Percentiles rank a stretch among this genome's conserved stretches.
Evolutionary conservation across 2,888 invertebrate genomes (phyloP).

Genomic region (Dryocosmus kuriphilus): DNA sequence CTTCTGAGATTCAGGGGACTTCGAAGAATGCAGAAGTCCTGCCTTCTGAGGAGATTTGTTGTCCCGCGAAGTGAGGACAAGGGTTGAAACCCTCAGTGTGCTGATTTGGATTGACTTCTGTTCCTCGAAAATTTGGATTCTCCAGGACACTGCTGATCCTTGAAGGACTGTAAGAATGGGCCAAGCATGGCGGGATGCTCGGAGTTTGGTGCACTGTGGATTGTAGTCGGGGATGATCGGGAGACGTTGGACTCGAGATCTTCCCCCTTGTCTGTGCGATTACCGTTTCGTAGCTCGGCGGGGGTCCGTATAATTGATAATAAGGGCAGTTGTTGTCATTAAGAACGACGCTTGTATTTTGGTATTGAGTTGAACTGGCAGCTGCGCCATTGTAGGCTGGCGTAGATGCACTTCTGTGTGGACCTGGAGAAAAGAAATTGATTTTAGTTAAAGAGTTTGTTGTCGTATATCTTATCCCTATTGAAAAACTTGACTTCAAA

Average conservation of each 20-base stretch:
- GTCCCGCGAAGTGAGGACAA: conserved; percentile 53
- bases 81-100: conserved; percentile 51
- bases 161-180: conserved; percentile 63
- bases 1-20: conserved; percentile 54
- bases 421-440: conserved; percentile 61
- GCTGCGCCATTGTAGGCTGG: conserved; percentile 68
- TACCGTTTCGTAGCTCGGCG: conserved; percentile 79
- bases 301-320: conserved; percentile 78
- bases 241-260: conserved; percentile 67
- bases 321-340: conserved; percentile 76
- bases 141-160: conserved; percentile 53
- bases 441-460: neutral
- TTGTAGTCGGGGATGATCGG: conserved; percentile 61
- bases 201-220: conserved; percentile 56
- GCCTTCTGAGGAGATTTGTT: conserved; percentile 43
- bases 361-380: conserved; percentile 70
- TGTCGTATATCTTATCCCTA: neutral
- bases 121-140: conserved; percentile 51
- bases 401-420: conserved; percentile 68
- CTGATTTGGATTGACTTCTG: conserved; percentile 44
- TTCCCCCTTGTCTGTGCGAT: conserved; percentile 75
- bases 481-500: too few species aligned
- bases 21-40: conserved; percentile 56
- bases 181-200: conserved; percentile 63
- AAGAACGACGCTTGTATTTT: conserved; percentile 73